Percentiles rank a stretch among this genome's conserved stretches.
These are phyloP conservation scores for Apotomis betuletana DNA, from an alignment of 2,888 invertebrate genomes.

Conservation along the genomic window DNA sequence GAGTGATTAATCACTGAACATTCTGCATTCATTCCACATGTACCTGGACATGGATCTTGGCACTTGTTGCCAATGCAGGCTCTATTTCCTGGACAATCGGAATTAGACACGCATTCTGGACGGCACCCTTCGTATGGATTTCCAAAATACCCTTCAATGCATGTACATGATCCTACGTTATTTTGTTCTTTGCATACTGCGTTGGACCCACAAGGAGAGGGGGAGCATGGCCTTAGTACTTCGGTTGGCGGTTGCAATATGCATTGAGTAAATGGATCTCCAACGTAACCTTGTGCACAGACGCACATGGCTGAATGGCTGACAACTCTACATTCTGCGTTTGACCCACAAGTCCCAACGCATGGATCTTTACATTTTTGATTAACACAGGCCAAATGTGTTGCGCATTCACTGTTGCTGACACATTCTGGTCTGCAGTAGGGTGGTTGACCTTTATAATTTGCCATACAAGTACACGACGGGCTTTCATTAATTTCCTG, in stretches of 20 bases:
- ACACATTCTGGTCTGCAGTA: constrained; percentile 92
- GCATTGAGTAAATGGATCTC: constrained; percentile 86
- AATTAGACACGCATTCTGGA: constrained; percentile 88
- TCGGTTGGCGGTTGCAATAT: constrained; percentile 75
- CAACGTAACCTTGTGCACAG: constrained; percentile 85
- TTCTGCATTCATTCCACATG: constrained; percentile 88
- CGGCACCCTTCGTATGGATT: constrained; percentile 91
- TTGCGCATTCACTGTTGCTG: constrained; percentile 89
- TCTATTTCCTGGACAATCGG: constrained; percentile 88
- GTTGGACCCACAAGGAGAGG: constrained; percentile 89
- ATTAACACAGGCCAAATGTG: constrained; percentile 88
- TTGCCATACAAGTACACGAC: constrained; percentile 89
- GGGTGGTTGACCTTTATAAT: constrained; percentile 88
- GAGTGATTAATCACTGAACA: constrained; percentile 88
- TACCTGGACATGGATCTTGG: constrained; percentile 89
- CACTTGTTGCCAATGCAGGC: constrained; percentile 90
- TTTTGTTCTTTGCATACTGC: constrained; percentile 87
- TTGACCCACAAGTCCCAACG: constrained; percentile 87
- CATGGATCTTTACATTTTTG: constrained; percentile 90
- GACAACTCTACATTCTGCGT: constrained; percentile 88
- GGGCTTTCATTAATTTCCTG: constrained; percentile 86
- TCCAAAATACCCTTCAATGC: constrained; percentile 87
- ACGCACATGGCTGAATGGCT: constrained; percentile 92
- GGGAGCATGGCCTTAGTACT: constrained; percentile 85
- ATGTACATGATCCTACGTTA: constrained; percentile 87